Conservation (phyloP, 1,140 invertebrate species). For the Stratiolaelaps scimitus region DNA sequence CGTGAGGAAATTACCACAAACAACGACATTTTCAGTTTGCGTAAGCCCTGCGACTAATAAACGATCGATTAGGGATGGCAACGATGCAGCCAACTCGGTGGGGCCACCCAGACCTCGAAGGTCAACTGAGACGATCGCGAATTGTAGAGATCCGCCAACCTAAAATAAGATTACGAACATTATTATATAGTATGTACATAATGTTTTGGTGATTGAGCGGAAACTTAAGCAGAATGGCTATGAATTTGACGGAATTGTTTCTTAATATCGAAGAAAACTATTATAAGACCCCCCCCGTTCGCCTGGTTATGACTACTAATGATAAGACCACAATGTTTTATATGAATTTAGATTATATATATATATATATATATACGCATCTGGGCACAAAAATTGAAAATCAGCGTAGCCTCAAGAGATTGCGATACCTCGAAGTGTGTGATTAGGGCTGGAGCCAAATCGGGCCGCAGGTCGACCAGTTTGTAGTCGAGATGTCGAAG, state of each 20-base stretch:
- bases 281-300: neutral
- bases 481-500: constrained; percentile 7
- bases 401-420: too few relatives aligned
- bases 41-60: neutral
- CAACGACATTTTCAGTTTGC: neutral
- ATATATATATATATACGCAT: neutral
- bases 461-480: neutral
- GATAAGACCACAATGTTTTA: too few relatives aligned
- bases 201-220: neutral
- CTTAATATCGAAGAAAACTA: neutral
- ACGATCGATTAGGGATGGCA: neutral
- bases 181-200: neutral
- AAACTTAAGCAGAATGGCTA: neutral
- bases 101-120: neutral
- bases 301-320: too few relatives aligned
- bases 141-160: neutral
- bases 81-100: neutral
- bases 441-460: neutral
- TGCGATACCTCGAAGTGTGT: constrained; percentile 7
- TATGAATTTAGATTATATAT: too few relatives aligned
- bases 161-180: too few relatives aligned
- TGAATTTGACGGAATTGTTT: neutral
- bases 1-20: constrained; percentile 9
- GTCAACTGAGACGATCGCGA: constrained; percentile 6
- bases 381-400: too few relatives aligned